Evolutionary conservation across 2,797 vertebrate genomes (phyloP), one percentile per base, ranked within the genome.

Genomic region (Psittacula echo): DNA sequence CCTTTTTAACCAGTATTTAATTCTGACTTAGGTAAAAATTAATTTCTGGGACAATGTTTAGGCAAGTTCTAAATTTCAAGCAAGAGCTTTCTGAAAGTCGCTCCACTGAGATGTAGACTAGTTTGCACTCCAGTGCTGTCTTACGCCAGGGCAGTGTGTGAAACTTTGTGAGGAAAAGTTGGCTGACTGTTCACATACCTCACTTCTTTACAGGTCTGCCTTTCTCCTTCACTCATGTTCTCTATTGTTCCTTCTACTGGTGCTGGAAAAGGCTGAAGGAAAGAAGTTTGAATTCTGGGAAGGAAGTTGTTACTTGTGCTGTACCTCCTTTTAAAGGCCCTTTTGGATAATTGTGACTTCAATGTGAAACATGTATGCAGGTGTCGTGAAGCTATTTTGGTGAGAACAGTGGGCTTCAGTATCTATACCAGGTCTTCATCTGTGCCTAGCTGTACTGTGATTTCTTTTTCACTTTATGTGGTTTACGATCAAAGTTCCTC

Each of bases 231-330:
- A n/a, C 29, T 34, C 41, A 0, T 67, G 26, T 39, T 74, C 44
- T 80, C 61, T 83, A 39, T 87, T 95, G 82, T 93, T 91, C 61
- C 58, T 66, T 93, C 37, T 72, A 14, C 45, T 87, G 47, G 44
- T 92, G 71, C 66, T 94, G 87, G 82, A 66, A 87, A 30, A 87
- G 42, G 42, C 76, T 83, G 79, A 85, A 91, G 82, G 68, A 83
- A 93, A 87, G 71, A 82, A 53, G 17, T 85, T 62, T 91, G 92
- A 94, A 95, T 94, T 92, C 72, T 62, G 87, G 75, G 86, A 92
- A 94, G 89, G 92, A 95, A 93, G 75, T 66, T 58, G 65, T 42
- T 22, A 44, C 72, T 74, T 3, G 1, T 62, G 39, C 56, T 71
- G 41, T 64, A 22, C 68, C 85, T 80, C 42, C 66, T 86, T 79